Evolutionary conservation across 2,797 vertebrate genomes (phyloP).

Genomic region (Gymnopithys bicolor): DNA sequence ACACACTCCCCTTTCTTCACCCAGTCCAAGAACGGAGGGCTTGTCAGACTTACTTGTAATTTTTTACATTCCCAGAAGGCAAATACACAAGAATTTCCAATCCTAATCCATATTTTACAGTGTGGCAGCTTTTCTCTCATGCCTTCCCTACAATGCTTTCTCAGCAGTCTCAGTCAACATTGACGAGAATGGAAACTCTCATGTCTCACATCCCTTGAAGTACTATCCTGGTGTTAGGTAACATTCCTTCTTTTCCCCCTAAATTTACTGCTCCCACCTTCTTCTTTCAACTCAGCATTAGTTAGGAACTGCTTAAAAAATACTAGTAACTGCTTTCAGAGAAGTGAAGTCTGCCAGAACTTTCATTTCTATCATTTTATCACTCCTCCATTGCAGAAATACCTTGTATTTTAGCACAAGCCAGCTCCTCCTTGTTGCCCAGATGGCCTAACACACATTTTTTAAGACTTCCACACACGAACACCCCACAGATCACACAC

Average conservation of each 20-base stretch:
- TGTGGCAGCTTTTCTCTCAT: neutral
- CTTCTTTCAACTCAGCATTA: constrained; percentile 6
- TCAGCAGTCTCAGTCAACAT: neutral
- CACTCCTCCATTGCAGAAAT: neutral
- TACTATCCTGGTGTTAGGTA: neutral
- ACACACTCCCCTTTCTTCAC: neutral
- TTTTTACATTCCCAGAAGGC: neutral
- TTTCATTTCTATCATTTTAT: constrained; percentile 33
- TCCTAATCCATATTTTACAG: neutral
- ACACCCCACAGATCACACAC: constrained; percentile 27
- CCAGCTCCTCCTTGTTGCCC: neutral
- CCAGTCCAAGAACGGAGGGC: neutral
- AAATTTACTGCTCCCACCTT: constrained; percentile 3
- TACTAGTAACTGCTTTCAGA: constrained; percentile 2
- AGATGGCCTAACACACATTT: neutral
- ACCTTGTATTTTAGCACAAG: constrained; percentile 2
- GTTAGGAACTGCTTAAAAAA: neutral
- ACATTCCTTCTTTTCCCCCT: neutral
- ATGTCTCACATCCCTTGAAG: neutral
- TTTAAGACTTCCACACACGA: neutral
- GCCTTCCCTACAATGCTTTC: neutral
- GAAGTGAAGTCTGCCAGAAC: neutral
- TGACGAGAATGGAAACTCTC: neutral
- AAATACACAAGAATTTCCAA: neutral
- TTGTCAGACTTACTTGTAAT: neutral